Conservation (phyloP, 2,797 vertebrate species). For the Telmatherina bonti region DNA sequence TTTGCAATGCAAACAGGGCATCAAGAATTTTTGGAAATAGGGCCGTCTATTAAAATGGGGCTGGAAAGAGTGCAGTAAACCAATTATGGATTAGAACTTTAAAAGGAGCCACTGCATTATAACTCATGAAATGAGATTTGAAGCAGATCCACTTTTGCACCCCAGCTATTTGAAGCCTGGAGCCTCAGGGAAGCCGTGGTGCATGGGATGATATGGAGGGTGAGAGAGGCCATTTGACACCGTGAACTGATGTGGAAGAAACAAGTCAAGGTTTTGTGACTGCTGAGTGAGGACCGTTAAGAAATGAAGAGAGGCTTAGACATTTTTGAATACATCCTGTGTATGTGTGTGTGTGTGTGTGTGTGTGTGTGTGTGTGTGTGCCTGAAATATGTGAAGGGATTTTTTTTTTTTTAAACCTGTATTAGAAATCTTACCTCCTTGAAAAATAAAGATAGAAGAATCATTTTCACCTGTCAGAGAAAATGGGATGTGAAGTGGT, state of each 20-base stretch:
- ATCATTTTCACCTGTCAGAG: constrained; percentile 36
- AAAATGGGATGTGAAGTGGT: constrained; percentile 55
- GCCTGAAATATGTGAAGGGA: constrained; percentile 1
- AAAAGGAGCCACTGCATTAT: constrained; percentile 47
- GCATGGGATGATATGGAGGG: constrained; percentile 44
- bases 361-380: constrained; percentile 11
- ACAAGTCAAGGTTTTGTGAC: constrained; percentile 65
- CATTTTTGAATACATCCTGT: constrained; percentile 30
- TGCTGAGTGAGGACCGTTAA: constrained; percentile 40
- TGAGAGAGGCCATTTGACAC: constrained; percentile 33
- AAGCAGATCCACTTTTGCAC: constrained; percentile 55
- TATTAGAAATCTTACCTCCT: constrained; percentile 30
- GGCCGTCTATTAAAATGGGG: constrained; percentile 3
- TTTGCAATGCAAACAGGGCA: background rate
- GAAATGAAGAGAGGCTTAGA: constrained; percentile 34
- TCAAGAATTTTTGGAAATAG: background rate
- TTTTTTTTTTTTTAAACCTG: background rate
- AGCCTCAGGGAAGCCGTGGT: constrained; percentile 48
- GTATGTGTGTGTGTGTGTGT: constrained; percentile 11
- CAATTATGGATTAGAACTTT: constrained; percentile 44
- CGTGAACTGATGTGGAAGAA: constrained; percentile 63
- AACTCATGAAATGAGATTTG: constrained; percentile 62
- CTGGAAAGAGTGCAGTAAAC: constrained; percentile 35
- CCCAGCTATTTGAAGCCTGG: constrained; percentile 51
- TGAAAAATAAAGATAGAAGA: constrained; percentile 31